These are phyloP conservation scores for Drosophila trapezifrons DNA, from an alignment of 1,140 invertebrate species.

Conservation along the genomic window DNA sequence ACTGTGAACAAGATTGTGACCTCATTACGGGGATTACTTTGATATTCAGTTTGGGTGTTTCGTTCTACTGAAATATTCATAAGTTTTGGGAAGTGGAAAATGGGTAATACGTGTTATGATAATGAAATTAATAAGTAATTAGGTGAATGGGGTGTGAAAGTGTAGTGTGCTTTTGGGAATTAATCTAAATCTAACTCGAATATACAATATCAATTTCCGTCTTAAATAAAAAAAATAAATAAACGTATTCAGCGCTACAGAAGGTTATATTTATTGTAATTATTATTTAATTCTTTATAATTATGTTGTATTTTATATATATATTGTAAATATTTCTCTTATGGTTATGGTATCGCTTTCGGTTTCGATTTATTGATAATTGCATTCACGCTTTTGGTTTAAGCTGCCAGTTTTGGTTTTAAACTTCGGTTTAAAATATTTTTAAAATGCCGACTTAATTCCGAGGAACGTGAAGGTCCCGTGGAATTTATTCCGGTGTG, in stretches of 20 bases:
- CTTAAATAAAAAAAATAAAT: too few species aligned
- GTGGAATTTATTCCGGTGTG: constrained; percentile 15
- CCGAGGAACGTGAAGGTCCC: too few species aligned
- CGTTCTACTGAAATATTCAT: neutral
- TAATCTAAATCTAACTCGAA: neutral
- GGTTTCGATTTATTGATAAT: constrained; percentile 5
- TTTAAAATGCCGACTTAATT: neutral
- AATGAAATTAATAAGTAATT: neutral
- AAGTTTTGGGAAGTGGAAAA: neutral
- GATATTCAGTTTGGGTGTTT: neutral
- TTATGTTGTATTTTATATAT: neutral
- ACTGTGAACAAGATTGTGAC: constrained; percentile 4
- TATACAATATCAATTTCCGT: neutral
- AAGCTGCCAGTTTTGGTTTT: neutral
- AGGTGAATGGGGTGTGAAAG: too few species aligned
- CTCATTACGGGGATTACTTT: neutral
- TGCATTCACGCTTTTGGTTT: neutral
- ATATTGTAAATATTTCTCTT: neutral
- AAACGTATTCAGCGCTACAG: too few species aligned
- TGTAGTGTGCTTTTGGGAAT: too few species aligned
- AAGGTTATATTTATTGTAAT: too few species aligned
- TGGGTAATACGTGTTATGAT: neutral
- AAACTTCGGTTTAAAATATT: neutral
- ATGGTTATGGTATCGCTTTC: neutral
- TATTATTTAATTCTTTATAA: too few species aligned